Evolutionary conservation across 2,113 vertebrate species (phyloP).

Genomic region (Prietella phreatophila): DNA sequence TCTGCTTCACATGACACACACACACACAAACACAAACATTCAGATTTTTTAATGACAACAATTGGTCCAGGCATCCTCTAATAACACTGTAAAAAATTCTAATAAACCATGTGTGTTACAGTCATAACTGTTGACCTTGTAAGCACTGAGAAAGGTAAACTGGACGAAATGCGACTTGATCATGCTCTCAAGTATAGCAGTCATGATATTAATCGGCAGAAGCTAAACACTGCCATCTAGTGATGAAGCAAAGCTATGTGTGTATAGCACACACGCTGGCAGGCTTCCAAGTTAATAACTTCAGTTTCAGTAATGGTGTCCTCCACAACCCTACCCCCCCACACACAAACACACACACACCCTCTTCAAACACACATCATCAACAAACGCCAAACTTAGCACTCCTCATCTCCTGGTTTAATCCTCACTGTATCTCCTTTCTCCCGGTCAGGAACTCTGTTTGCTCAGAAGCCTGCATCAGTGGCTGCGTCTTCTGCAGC

Average conservation of each 20-base stretch:
- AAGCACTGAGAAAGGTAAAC: neutral
- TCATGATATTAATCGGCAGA: neutral
- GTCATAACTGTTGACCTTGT: neutral
- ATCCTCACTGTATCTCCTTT: neutral
- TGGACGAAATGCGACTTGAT: too few relatives aligned
- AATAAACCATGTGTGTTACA: neutral
- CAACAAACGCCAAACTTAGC: too few relatives aligned
- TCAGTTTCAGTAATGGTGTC: neutral
- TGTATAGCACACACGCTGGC: neutral
- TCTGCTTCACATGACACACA: neutral
- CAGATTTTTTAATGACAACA: neutral
- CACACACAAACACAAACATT: constrained; percentile 12
- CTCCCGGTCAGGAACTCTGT: constrained; percentile 69
- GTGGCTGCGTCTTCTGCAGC: constrained; percentile 54
- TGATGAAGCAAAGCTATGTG: neutral
- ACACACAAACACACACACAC: neutral
- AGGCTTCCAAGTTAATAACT: neutral
- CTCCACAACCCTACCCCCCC: too few relatives aligned
- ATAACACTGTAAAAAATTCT: neutral
- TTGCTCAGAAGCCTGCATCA: constrained; percentile 71
- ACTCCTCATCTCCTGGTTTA: neutral
- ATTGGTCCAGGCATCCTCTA: neutral
- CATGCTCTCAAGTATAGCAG: neutral
- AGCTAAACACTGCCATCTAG: constrained; percentile 9
- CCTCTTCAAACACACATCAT: neutral